Base-by-base conservation (phyloP, 2,113 vertebrate genomes). In the Climacteris rufus region DNA sequence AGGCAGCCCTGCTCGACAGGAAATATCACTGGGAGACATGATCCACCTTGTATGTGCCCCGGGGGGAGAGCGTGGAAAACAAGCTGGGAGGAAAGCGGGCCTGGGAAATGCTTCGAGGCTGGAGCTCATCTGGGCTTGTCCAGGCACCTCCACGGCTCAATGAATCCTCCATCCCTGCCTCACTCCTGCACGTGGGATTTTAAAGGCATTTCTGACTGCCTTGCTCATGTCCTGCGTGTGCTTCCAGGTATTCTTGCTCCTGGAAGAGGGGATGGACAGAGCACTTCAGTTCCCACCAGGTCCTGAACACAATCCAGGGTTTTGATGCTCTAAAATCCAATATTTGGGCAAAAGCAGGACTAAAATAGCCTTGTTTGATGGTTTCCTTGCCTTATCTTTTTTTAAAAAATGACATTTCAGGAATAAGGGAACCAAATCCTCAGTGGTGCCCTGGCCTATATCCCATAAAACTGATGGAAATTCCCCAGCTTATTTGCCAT, bases 1-100 rank as follows among this genome's bases (percentile, higher is more conserved):
- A n/a, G 15, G 70, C 87, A 1, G 1, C n/a, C 59, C 89, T 35
- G 77, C 90, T 93, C 47, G 44, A 72, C 95, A 83, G 95, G 95
- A 96, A 96, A 79, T 74, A 89, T 80, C 30, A 63, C 75, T 60
- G 30, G 75, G 47, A 91, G 65, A 22, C 56, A 50, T 6, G 10
- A 83, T 86, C 78, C 71, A 37, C 25, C 40, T 45, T 2, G 15
- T n/a, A n/a, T 10, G 21, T 24, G 42, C 22, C 69, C 78, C 1
- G 6, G 56, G 80, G 60, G 45, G 77, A 90, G 21, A 64, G 52
- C 33, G 1, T 35, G 89, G 91, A 85, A 96, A 96, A 96, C 78
- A 91, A 69, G 20, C 15, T 19, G 81, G 42, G 81, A 95, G 70
- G 61, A 80, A 61, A 95, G 74, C 10, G 61, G 57, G 70, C n/a